Conservation (phyloP, 2,113 vertebrate species). For the Oriolus oriolus region DNA sequence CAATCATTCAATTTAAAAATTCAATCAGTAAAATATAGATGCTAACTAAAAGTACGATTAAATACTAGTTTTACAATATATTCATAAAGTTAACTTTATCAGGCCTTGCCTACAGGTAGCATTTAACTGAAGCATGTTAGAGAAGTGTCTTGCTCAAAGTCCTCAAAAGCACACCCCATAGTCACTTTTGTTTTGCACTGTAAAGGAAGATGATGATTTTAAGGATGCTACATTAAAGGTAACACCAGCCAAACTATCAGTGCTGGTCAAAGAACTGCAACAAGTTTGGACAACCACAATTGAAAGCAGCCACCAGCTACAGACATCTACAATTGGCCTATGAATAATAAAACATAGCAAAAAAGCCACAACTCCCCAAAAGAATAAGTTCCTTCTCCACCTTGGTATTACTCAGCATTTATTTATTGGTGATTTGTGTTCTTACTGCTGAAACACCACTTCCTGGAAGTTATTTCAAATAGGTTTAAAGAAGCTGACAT, state of each 20-base stretch:
- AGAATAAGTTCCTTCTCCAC: background rate
- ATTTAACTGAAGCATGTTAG: background rate
- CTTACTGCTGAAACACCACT: background rate
- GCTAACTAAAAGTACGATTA: background rate
- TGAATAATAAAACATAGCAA: background rate
- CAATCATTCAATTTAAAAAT: too few relatives aligned
- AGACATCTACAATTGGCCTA: background rate
- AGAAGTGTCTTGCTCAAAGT: background rate
- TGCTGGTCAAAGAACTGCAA: background rate
- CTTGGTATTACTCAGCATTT: background rate
- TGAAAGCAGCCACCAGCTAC: background rate
- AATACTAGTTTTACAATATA: background rate
- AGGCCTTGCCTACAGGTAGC: background rate
- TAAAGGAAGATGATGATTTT: background rate
- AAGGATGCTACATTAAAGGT: background rate
- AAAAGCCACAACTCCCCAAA: background rate
- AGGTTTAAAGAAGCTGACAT: background rate
- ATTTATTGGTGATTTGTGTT: background rate
- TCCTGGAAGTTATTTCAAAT: background rate
- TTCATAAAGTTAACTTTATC: background rate
- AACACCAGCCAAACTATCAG: background rate
- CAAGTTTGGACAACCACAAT: background rate
- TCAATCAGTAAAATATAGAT: background rate
- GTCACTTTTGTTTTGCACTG: background rate
- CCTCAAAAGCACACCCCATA: background rate